Evolutionary conservation across 2,113 vertebrate species (phyloP).

Genomic region (Probosciger aterrimus): DNA sequence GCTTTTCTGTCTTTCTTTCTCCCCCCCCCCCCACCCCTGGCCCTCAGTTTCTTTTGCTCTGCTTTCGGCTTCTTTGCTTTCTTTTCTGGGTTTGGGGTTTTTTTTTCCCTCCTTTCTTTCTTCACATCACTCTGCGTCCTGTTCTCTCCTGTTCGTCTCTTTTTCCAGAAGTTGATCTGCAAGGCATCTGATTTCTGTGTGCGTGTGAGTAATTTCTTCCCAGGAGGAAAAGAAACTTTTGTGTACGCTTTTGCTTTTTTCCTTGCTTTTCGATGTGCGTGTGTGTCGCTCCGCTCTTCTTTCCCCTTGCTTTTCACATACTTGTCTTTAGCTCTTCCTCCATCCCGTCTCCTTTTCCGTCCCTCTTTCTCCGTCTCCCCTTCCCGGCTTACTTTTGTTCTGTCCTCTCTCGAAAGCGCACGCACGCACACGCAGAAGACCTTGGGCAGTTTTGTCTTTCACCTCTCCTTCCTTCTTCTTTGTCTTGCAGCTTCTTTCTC

Average conservation of each 20-base stretch:
- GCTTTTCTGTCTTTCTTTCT: neutral
- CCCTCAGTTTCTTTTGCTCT: slow-evolving; percentile 56
- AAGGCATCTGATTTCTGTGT: neutral
- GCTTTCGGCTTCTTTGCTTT: neutral
- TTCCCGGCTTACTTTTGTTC: slow-evolving; percentile 62
- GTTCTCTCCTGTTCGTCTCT: neutral
- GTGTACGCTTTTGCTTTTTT: neutral
- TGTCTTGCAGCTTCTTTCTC: slow-evolving; percentile 66
- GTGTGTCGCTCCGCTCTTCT: neutral
- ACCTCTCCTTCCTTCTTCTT: slow-evolving; percentile 59
- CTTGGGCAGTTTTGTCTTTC: slow-evolving; percentile 55
- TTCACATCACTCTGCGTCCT: slow-evolving; percentile 19
- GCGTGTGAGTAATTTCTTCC: neutral
- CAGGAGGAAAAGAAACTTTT: slow-evolving; percentile 43
- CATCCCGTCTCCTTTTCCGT: neutral
- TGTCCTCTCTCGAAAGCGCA: slow-evolving; percentile 10
- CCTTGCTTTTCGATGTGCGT: neutral
- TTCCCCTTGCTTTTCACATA: slow-evolving; percentile 3
- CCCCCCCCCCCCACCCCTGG: slow-evolving; percentile 4
- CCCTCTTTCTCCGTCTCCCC: neutral
- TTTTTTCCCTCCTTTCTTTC: neutral
- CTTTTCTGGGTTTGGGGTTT: neutral
- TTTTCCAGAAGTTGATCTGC: slow-evolving; percentile 1
- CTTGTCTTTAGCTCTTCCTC: neutral
- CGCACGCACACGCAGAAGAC: slow-evolving; percentile 8